Conservation (phyloP, 2,888 invertebrate genomes). For the Monochamus alternatus region DNA sequence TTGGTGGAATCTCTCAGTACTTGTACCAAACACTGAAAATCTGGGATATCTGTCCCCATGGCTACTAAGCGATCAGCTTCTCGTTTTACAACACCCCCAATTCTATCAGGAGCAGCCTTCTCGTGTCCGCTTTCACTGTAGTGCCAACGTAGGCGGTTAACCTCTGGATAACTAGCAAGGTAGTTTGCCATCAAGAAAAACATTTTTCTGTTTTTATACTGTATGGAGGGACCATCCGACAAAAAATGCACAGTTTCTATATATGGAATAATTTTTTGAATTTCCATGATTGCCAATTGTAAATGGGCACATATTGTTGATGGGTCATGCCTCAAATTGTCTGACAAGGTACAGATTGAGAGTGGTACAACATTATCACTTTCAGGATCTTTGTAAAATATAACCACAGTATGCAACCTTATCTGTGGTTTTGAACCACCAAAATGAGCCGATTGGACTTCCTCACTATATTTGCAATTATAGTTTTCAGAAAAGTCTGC, state of each 20-base stretch:
- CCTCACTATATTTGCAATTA: conserved; percentile 24
- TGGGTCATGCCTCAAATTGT: conserved; percentile 20
- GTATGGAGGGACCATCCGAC: conserved; percentile 33
- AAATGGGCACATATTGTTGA: conserved; percentile 38
- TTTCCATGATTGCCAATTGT: conserved; percentile 19
- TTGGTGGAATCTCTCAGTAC: conserved; percentile 1
- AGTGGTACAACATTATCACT: background rate
- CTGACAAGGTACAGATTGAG: background rate
- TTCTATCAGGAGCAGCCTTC: conserved; percentile 41
- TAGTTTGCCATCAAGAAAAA: conserved; percentile 31
- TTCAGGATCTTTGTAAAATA: background rate
- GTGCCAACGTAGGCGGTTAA: conserved; percentile 20
- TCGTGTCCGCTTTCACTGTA: conserved; percentile 35
- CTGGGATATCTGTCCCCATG: conserved; percentile 1
- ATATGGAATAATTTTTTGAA: conserved; percentile 13
- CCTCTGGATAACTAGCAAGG: background rate
- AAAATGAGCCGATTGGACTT: conserved; percentile 36
- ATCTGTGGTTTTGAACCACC: conserved; percentile 34
- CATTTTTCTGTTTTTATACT: conserved; percentile 38
- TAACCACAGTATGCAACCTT: conserved; percentile 22
- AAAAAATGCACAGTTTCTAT: conserved; percentile 31
- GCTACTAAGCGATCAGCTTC: conserved; percentile 33
- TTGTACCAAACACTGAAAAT: background rate
- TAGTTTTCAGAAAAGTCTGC: conserved; percentile 35
- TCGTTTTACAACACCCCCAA: conserved; percentile 36